These are phyloP conservation scores for Poecile montanus DNA, from an alignment of 2,797 vertebrate genomes.

Conservation along the genomic window DNA sequence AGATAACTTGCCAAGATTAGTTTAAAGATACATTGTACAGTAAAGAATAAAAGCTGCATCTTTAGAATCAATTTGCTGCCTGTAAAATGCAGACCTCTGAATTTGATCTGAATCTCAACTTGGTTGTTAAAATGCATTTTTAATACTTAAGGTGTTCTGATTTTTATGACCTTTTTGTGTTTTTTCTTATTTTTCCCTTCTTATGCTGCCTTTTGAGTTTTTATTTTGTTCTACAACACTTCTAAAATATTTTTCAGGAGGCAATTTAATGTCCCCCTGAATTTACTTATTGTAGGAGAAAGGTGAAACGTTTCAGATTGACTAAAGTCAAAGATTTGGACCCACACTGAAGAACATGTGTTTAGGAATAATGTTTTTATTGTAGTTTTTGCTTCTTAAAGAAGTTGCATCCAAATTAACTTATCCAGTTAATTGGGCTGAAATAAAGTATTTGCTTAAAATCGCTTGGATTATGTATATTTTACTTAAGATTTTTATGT, in stretches of 20 bases:
- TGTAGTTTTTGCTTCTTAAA: background rate
- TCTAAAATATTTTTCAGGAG: background rate
- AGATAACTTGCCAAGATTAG: background rate
- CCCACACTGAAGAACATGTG: rapidly evolving
- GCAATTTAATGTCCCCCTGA: background rate
- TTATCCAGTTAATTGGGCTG: background rate
- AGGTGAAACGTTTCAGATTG: background rate
- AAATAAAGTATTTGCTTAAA: background rate
- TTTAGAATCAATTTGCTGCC: background rate
- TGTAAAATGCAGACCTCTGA: background rate
- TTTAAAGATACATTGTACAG: background rate
- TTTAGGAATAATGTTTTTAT: background rate
- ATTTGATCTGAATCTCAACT: background rate
- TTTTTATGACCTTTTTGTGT: background rate
- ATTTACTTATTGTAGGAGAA: background rate
- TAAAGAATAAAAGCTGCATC: background rate
- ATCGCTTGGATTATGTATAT: background rate
- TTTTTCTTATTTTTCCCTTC: background rate
- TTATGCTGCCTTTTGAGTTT: background rate
- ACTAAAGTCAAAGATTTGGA: background rate
- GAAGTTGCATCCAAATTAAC: background rate
- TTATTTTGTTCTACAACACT: background rate
- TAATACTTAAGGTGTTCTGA: background rate
- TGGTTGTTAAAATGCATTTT: background rate
- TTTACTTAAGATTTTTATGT: background rate